Conservation (phyloP, 2,888 invertebrate species). For the Apoda limacodes region DNA sequence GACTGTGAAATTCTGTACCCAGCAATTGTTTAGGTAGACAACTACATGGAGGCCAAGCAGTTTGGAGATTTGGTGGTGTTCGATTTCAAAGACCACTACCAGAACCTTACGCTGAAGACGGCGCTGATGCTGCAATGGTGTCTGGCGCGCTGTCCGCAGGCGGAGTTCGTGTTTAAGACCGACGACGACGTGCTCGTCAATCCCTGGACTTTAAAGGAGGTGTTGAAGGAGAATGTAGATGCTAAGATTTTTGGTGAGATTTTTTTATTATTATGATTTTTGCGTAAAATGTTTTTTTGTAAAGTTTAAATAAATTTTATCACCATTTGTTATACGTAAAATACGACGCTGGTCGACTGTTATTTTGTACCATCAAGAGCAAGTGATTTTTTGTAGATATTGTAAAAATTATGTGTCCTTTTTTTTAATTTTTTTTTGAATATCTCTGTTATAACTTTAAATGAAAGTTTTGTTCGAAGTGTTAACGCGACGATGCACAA, state of each 20-base stretch:
- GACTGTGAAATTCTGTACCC: no score
- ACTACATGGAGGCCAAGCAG: slow-evolving; percentile 58
- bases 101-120: slow-evolving; percentile 76
- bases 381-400: no score
- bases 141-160: slow-evolving; percentile 57
- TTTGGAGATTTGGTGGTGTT: slow-evolving; percentile 73
- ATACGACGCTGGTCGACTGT: no score
- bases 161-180: slow-evolving; percentile 67
- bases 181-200: slow-evolving; percentile 75
- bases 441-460: no score
- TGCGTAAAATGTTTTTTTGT: not conserved
- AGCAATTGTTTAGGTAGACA: slow-evolving; percentile 39
- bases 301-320: no score
- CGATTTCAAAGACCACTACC: slow-evolving; percentile 72
- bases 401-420: no score
- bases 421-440: no score
- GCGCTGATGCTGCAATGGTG: slow-evolving; percentile 75
- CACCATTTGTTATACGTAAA: not conserved
- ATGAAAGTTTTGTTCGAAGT: no score
- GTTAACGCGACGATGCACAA: no score
- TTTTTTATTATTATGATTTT: no score
- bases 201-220: slow-evolving; percentile 48
- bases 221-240: slow-evolving; percentile 29
- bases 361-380: no score
- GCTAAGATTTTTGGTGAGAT: slow-evolving; percentile 56